Conservation (phyloP, 2,888 invertebrate genomes). For the Tryphoninae sp. region DNA sequence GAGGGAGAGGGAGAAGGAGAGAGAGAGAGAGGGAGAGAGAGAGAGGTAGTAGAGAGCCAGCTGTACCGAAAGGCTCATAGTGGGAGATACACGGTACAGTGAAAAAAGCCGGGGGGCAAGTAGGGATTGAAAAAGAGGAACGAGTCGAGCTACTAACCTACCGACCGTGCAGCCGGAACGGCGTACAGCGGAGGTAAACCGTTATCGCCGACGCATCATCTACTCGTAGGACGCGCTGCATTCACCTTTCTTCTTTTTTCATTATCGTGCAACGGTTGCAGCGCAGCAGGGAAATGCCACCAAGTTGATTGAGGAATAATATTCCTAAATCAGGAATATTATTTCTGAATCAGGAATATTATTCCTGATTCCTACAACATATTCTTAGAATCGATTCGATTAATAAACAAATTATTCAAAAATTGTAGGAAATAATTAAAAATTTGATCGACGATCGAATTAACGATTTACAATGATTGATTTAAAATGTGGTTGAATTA, state of each 20-base stretch:
- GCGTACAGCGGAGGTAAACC: slow-evolving; percentile 43
- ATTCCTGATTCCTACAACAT: too few relatives aligned
- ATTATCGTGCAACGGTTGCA: background rate
- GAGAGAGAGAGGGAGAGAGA: background rate
- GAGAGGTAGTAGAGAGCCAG: background rate
- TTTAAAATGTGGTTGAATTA: too few relatives aligned
- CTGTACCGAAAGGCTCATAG: too few relatives aligned
- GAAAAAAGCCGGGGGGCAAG: slow-evolving; percentile 9
- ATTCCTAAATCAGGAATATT: too few relatives aligned
- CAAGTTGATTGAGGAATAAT: background rate
- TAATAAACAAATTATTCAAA: too few relatives aligned
- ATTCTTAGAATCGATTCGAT: too few relatives aligned
- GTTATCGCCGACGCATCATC: slow-evolving; percentile 32
- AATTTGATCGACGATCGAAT: too few relatives aligned
- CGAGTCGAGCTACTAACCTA: slow-evolving; percentile 52
- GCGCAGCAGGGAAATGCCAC: background rate
- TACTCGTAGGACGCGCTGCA: slow-evolving; percentile 14
- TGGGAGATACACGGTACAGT: background rate
- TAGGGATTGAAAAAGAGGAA: slow-evolving; percentile 24
- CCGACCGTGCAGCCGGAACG: slow-evolving; percentile 40
- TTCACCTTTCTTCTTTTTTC: slow-evolving; percentile 10
- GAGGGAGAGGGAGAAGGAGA: background rate
- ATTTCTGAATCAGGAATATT: too few relatives aligned
- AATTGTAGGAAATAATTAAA: too few relatives aligned
- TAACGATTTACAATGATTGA: too few relatives aligned